A percentile compares a stretch with the other conserved stretches of the same genome.
These are phyloP conservation scores for Cervus canadensis DNA, from an alignment of 2,113 vertebrate genomes.

Conservation along the genomic window DNA sequence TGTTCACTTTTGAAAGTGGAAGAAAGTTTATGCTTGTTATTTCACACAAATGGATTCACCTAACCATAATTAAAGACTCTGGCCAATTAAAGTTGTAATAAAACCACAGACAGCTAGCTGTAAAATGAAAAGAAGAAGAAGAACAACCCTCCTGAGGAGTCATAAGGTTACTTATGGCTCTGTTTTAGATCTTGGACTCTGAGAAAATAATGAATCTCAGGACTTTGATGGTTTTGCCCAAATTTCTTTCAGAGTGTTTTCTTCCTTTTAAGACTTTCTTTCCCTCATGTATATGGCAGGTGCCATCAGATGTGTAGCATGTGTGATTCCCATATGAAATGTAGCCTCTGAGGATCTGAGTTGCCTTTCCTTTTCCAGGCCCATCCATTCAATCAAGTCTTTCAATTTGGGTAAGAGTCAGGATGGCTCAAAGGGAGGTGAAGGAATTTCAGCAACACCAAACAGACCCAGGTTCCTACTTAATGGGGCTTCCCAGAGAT, in stretches of 20 bases:
- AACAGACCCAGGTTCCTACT: not conserved
- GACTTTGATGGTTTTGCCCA: not conserved
- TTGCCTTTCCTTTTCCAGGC: not conserved
- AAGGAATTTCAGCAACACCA: not conserved
- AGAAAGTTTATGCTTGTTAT: conserved; percentile 42
- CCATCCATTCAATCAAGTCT: not conserved
- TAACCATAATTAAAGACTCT: conserved; percentile 37
- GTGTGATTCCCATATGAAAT: not conserved
- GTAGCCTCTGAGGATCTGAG: not conserved
- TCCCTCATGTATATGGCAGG: not conserved
- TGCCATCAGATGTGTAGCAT: not conserved
- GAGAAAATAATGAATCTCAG: not conserved
- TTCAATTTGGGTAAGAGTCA: not conserved
- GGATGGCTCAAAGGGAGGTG: not conserved
- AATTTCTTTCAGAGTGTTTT: not conserved
- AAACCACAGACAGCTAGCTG: conserved; percentile 14
- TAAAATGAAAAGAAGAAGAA: conserved; percentile 37
- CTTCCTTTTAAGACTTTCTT: not conserved
- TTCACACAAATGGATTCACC: conserved; percentile 49
- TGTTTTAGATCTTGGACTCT: not conserved
- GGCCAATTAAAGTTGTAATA: conserved; percentile 37
- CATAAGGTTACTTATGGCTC: not conserved
- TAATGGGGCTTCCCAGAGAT: not conserved
- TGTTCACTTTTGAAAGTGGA: conserved; percentile 35
- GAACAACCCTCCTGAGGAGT: not conserved